These are phyloP conservation scores for Erethizon dorsatum DNA, from an alignment of 2,797 vertebrate species.

Conservation along the genomic window DNA sequence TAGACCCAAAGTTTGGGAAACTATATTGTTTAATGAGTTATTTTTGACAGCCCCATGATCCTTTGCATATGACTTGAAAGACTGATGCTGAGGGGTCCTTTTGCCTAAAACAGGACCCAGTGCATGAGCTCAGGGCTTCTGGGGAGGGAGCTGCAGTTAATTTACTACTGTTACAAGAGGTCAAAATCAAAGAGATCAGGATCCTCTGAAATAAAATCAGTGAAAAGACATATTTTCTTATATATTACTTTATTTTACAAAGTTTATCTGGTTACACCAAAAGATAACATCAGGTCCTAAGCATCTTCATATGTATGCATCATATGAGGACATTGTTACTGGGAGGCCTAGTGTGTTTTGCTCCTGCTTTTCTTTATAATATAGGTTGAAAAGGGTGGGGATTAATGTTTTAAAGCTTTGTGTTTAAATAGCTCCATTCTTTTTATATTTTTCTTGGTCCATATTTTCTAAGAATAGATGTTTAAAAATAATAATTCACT, in stretches of 20 bases:
- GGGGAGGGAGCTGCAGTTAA: not conserved
- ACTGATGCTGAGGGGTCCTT: constrained; percentile 37
- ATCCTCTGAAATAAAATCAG: constrained; percentile 51
- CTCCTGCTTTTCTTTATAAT: constrained; percentile 29
- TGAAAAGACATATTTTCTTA: constrained; percentile 53
- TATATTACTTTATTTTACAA: constrained; percentile 40
- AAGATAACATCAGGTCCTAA: constrained; percentile 30
- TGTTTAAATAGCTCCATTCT: constrained; percentile 32
- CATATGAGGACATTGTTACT: not conserved
- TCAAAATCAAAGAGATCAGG: constrained; percentile 44
- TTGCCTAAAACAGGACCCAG: not conserved
- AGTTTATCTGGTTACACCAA: not conserved
- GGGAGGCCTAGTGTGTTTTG: not conserved
- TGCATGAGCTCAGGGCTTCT: not conserved
- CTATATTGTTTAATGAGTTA: constrained; percentile 12
- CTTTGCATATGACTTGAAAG: constrained; percentile 53
- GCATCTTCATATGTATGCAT: not conserved
- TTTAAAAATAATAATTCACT: constrained; percentile 25
- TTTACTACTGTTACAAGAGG: not conserved
- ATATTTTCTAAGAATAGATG: constrained; percentile 67
- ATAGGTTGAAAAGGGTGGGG: not conserved
- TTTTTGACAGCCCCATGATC: not conserved
- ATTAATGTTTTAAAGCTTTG: not conserved
- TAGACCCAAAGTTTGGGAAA: not conserved
- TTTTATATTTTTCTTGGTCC: too few species aligned